phyloP scores from a whole-genome alignment of 2,888 invertebrate genomes.

The Diaphora mendica region DNA sequence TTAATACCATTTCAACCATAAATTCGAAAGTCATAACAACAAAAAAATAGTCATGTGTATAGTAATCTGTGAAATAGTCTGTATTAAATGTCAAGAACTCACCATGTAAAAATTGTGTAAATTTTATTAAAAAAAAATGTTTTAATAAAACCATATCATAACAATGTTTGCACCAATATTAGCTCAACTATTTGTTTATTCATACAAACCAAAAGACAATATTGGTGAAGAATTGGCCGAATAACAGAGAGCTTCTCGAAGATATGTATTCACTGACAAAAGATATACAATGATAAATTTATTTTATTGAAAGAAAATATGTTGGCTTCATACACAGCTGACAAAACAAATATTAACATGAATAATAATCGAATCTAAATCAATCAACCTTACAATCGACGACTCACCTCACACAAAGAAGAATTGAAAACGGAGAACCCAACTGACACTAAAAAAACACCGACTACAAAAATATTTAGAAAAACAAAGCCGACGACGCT shows the following conservation, averaged over 20 bases:
- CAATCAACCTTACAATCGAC: background rate
- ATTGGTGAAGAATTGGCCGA: background rate
- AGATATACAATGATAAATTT: background rate
- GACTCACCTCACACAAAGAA: background rate
- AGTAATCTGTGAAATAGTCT: too few species aligned
- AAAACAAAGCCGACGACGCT: background rate
- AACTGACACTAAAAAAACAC: background rate
- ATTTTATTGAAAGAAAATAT: background rate
- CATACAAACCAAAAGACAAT: constrained; percentile 9
- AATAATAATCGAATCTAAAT: background rate
- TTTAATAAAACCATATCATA: background rate
- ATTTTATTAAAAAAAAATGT: background rate
- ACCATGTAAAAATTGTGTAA: background rate
- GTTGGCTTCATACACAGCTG: background rate
- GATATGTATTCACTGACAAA: background rate
- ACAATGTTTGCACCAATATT: constrained; percentile 6
- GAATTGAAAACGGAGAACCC: background rate
- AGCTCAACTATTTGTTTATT: constrained; percentile 10
- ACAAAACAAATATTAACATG: background rate
- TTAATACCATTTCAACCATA: background rate
- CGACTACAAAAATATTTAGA: background rate
- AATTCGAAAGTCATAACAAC: background rate
- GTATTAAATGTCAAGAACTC: background rate
- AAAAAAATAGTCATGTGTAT: too few species aligned
- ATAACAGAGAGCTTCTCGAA: background rate